Conservation (phyloP, 2,113 vertebrate genomes). For the Chamaea fasciata region DNA sequence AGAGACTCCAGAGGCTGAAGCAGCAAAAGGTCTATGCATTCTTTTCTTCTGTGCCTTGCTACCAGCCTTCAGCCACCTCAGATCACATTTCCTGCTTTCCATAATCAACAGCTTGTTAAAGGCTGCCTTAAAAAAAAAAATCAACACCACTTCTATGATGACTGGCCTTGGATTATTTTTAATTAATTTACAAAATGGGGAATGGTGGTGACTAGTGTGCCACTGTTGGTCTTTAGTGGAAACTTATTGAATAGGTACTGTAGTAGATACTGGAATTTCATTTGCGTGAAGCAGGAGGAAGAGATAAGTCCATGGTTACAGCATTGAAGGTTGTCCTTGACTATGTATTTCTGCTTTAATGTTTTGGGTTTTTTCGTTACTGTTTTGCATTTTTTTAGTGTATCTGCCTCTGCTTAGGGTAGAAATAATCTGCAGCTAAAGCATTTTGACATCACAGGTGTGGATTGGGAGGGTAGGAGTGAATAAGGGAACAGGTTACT, state of each 20-base stretch:
- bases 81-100: conserved; percentile 71
- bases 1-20: conserved; percentile 69
- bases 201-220: background rate
- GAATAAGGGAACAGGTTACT: background rate
- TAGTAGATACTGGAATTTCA: background rate
- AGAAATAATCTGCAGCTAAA: background rate
- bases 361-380: background rate
- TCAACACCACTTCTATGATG: conserved; percentile 20
- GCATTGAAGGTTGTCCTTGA: background rate
- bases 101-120: conserved; percentile 80
- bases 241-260: background rate
- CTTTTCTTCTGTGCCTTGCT: conserved; percentile 64
- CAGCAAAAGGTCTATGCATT: conserved; percentile 71
- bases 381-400: background rate
- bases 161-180: conserved; percentile 29
- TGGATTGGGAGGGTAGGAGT: background rate
- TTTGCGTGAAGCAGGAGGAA: background rate
- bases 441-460: background rate
- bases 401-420: background rate
- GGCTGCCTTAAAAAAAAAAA: conserved; percentile 25
- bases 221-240: background rate
- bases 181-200: background rate
- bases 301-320: background rate
- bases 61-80: conserved; percentile 71
- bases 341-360: background rate